Evolutionary conservation across 1,140 invertebrate species (phyloP).

Genomic region (Trachymyrmex septentrionalis): DNA sequence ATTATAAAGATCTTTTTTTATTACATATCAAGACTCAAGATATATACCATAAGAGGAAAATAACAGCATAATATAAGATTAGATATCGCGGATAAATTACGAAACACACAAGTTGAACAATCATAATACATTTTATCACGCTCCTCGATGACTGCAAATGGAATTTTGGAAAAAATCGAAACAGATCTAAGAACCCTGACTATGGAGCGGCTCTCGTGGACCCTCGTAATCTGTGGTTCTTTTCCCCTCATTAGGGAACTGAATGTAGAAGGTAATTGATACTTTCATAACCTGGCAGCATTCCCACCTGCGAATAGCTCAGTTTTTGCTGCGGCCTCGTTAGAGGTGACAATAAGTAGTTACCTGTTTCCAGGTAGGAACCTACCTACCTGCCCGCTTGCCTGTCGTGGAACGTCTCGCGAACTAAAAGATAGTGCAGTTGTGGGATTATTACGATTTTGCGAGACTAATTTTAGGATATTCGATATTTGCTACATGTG

Average conservation of each 20-base stretch:
- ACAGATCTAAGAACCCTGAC: conserved; percentile 61
- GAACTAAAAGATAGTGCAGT: conserved; percentile 38
- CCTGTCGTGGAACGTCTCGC: conserved; percentile 62
- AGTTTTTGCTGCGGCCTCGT: conserved; percentile 82
- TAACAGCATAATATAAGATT: background rate
- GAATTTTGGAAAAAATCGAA: conserved; percentile 58
- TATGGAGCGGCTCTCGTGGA: conserved; percentile 59
- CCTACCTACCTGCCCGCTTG: conserved; percentile 61
- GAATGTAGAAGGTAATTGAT: conserved; percentile 84
- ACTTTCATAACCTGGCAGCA: conserved; percentile 84
- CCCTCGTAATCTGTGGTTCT: conserved; percentile 71
- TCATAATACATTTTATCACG: conserved; percentile 2
- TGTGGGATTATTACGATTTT: conserved; percentile 61
- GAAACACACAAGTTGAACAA: background rate
- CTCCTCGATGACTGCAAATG: background rate
- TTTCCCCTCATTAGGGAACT: conserved; percentile 84
- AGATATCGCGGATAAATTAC: background rate
- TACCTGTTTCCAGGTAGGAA: conserved; percentile 83
- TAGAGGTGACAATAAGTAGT: conserved; percentile 86
- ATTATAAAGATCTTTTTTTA: background rate
- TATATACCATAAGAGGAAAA: background rate
- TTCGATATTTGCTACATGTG: background rate
- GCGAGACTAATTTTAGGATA: conserved; percentile 22
- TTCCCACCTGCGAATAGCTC: conserved; percentile 83
- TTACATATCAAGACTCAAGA: background rate